Evolutionary conservation across 2,888 invertebrate species (phyloP).

Genomic region (Spatulosminthurus flaviceps): DNA sequence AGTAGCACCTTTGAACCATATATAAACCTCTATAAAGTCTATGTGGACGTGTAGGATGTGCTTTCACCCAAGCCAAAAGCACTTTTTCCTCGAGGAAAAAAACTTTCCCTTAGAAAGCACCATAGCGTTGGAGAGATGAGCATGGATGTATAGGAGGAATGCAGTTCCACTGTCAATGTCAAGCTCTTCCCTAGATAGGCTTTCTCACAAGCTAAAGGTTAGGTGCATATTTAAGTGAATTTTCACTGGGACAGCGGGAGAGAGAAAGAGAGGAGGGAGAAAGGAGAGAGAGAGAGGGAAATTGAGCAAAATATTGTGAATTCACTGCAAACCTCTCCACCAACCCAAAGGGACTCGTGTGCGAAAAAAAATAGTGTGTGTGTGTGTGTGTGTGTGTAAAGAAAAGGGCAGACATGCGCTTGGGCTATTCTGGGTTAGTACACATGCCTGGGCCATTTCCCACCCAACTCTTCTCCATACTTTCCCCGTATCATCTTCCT

Average conservation of each 20-base stretch:
- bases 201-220: background rate
- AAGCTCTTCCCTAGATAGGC: background rate
- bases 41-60: background rate
- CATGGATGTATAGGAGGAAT: background rate
- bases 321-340: background rate
- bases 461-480: conserved; percentile 29
- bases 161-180: background rate
- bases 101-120: background rate
- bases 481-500: background rate
- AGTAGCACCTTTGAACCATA: background rate
- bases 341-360: conserved; percentile 10
- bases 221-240: conserved; percentile 6
- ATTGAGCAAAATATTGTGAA: conserved; percentile 24
- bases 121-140: background rate
- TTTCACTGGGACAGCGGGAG: conserved; percentile 32
- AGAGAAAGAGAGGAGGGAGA: conserved; percentile 11
- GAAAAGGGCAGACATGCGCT: conserved; percentile 50
- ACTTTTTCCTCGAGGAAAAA: background rate
- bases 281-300: conserved; percentile 21
- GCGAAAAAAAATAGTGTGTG: conserved; percentile 37
- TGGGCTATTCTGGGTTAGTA: conserved; percentile 21
- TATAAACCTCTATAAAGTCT: background rate
- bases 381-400: too few species aligned
- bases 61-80: background rate
- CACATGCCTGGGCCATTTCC: conserved; percentile 33